These are phyloP conservation scores for Coenonympha arcania DNA, from an alignment of 2,888 invertebrate genomes.

Conservation along the genomic window DNA sequence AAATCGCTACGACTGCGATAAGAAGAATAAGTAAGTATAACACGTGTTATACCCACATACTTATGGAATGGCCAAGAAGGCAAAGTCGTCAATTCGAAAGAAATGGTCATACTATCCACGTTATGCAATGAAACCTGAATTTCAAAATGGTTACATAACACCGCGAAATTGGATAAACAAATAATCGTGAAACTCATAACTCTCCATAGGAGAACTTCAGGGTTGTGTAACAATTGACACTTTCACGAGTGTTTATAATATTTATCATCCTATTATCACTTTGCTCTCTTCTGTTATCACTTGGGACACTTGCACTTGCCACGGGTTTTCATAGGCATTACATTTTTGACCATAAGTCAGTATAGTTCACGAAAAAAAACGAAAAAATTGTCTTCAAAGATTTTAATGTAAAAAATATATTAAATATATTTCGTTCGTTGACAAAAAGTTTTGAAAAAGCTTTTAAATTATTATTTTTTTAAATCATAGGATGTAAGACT, in stretches of 20 bases:
- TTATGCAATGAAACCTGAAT: neutral
- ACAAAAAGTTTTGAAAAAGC: too few species aligned
- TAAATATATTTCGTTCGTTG: neutral
- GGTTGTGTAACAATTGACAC: slow-evolving; percentile 14
- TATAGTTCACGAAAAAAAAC: slow-evolving; percentile 10
- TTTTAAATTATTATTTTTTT: too few species aligned
- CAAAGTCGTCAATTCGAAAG: neutral
- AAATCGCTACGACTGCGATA: too few species aligned
- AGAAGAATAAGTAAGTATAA: too few species aligned
- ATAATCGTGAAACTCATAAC: slow-evolving; percentile 23
- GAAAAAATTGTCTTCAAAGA: neutral
- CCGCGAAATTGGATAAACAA: neutral
- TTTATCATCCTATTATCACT: slow-evolving; percentile 32
- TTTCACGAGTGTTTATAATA: slow-evolving; percentile 31
- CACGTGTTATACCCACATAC: too few species aligned
- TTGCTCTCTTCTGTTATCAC: slow-evolving; percentile 5
- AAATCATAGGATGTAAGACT: too few species aligned
- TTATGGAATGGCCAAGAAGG: too few species aligned
- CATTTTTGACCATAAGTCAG: slow-evolving; percentile 11
- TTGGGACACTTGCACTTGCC: neutral
- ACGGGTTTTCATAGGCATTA: slow-evolving; percentile 18
- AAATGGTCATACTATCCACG: neutral
- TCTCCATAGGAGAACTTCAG: slow-evolving; percentile 21
- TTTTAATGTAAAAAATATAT: neutral
- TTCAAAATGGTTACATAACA: neutral